Percentiles rank a stretch among this genome's conserved stretches.
phyloP scores from a whole-genome alignment of 2,113 vertebrate genomes.

The Lichenostomus cassidix region DNA sequence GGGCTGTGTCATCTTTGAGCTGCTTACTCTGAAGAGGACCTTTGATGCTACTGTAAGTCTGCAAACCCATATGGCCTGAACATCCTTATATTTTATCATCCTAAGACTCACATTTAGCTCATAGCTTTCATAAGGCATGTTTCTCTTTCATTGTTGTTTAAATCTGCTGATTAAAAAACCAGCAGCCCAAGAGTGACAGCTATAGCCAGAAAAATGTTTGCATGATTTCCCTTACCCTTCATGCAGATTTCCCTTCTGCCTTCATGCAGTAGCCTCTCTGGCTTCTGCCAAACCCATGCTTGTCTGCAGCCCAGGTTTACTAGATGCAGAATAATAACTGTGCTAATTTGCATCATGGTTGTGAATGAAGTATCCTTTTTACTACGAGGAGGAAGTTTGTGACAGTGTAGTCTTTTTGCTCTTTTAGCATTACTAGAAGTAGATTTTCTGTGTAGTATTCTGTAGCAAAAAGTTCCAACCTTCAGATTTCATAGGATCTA shows the following conservation, averaged over 20 bases:
- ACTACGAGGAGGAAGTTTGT: neutral
- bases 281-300: neutral
- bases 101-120: neutral
- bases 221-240: neutral
- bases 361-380: neutral
- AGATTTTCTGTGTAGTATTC: neutral
- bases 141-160: neutral
- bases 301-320: neutral
- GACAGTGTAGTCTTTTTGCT: neutral
- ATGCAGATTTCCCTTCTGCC: neutral
- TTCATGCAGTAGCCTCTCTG: neutral
- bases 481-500: neutral
- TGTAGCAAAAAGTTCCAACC: neutral
- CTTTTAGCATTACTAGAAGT: neutral
- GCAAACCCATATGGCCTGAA: neutral
- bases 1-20: slow-evolving; percentile 94
- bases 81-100: neutral
- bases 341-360: neutral
- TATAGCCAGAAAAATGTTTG: neutral
- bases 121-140: neutral
- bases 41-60: slow-evolving; percentile 95
- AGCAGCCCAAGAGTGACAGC: neutral
- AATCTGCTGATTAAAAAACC: neutral
- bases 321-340: neutral
- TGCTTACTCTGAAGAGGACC: slow-evolving; percentile 92